Evolutionary conservation across 2,797 vertebrate species (phyloP).

Genomic region (Pelodytes ibericus): DNA sequence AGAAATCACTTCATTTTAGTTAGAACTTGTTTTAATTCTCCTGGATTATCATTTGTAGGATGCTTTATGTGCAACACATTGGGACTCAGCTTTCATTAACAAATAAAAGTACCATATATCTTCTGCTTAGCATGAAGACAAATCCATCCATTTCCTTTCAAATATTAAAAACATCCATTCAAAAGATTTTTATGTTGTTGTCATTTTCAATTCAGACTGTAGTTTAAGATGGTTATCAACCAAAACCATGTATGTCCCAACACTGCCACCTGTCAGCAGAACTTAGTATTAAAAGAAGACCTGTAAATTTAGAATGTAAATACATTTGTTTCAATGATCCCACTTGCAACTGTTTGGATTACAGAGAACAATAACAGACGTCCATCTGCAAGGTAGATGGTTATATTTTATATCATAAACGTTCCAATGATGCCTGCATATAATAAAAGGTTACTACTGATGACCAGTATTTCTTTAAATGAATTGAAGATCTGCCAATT

Average conservation of each 20-base stretch:
- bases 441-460: no score
- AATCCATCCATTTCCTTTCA: neutral
- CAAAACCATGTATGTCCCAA: slow-evolving; percentile 29
- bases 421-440: no score
- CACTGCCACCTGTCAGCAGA: slow-evolving; percentile 43
- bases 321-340: neutral
- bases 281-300: slow-evolving; percentile 1
- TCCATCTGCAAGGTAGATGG: no score
- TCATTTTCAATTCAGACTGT: slow-evolving; percentile 24
- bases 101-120: neutral
- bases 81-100: neutral
- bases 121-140: slow-evolving; percentile 14
- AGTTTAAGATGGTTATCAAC: slow-evolving; percentile 1
- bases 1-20: no score
- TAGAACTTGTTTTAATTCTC: neutral
- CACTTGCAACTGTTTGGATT: no score
- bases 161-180: slow-evolving; percentile 32
- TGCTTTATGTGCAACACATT: neutral
- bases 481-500: no score
- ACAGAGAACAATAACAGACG: no score
- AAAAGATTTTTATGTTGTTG: neutral
- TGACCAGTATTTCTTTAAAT: no score
- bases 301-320: neutral
- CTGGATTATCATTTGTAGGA: neutral
- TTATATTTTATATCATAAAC: no score